Percentiles rank a stretch among this genome's conserved stretches.
Evolutionary conservation across 2,888 invertebrate species (phyloP).

Genomic region (Cheilosia scutellata): DNA sequence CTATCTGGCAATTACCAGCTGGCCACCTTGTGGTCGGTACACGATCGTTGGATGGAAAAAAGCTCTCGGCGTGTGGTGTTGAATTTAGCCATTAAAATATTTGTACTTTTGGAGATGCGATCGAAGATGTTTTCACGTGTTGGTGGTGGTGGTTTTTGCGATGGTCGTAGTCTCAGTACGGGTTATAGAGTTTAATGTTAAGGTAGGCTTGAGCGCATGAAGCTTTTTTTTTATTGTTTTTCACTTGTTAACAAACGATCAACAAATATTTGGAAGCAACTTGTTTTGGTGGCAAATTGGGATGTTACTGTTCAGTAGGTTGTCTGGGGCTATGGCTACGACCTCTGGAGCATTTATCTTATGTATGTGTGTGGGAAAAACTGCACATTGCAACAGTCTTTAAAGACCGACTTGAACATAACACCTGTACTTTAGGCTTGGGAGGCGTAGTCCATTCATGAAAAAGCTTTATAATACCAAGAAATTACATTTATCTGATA

Average conservation of each 20-base stretch:
- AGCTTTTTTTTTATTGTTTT: constrained; percentile 44
- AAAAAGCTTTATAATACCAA: constrained; percentile 21
- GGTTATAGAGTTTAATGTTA: constrained; percentile 82
- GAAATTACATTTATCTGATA: constrained; percentile 10
- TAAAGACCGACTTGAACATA: constrained; percentile 45
- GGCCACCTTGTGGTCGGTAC: constrained; percentile 65
- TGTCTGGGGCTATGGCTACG: constrained; percentile 57
- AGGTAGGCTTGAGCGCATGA: constrained; percentile 80
- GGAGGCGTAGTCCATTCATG: constrained; percentile 25
- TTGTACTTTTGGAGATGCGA: constrained; percentile 62
- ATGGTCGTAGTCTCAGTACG: constrained; percentile 71
- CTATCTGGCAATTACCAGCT: constrained; percentile 77
- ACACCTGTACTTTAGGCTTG: constrained; percentile 51
- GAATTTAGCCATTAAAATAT: constrained; percentile 54
- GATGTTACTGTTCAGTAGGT: constrained; percentile 61
- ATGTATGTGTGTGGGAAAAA: constrained; percentile 59
- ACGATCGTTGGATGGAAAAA: constrained; percentile 42
- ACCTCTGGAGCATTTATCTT: constrained; percentile 52
- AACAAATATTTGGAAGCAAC: constrained; percentile 55
- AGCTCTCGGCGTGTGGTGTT: constrained; percentile 53
- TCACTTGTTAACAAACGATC: constrained; percentile 61
- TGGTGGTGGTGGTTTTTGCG: constrained; percentile 53
- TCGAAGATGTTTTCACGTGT: constrained; percentile 51
- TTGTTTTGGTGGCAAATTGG: constrained; percentile 69
- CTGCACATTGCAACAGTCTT: constrained; percentile 57